A percentile compares a stretch with the other conserved stretches of the same genome.
These are phyloP conservation scores for Oreortyx pictus DNA, from an alignment of 2,797 vertebrate species.

Conservation along the genomic window DNA sequence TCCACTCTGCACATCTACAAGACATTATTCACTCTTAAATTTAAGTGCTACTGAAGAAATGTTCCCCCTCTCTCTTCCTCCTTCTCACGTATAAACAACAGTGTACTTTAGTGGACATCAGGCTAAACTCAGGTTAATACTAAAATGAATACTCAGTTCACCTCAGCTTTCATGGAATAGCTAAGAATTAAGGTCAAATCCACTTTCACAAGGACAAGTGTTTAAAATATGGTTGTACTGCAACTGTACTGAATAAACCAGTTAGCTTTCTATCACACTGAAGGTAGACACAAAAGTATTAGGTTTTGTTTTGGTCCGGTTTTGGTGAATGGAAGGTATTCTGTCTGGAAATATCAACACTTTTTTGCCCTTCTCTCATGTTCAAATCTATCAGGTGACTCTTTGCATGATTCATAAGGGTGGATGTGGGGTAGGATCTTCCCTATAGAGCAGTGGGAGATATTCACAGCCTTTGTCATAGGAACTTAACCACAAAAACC, in stretches of 20 bases:
- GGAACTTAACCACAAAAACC: not conserved
- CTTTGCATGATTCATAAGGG: not conserved
- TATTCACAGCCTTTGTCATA: not conserved
- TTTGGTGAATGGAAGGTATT: not conserved
- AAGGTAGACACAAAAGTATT: not conserved
- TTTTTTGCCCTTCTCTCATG: not conserved
- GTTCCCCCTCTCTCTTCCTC: not conserved
- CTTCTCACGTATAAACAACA: not conserved
- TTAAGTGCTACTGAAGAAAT: not conserved
- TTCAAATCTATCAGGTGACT: not conserved
- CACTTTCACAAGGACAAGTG: not conserved
- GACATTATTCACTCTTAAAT: conserved; percentile 18
- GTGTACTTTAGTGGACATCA: not conserved
- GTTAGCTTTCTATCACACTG: not conserved
- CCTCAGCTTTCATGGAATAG: not conserved
- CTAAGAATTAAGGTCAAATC: not conserved
- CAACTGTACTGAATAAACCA: not conserved
- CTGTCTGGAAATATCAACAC: not conserved
- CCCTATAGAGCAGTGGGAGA: not conserved
- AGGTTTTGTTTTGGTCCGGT: too few relatives aligned
- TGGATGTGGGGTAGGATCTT: not conserved
- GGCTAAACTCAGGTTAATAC: not conserved
- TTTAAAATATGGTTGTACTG: not conserved
- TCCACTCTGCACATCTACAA: not conserved
- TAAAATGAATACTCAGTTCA: not conserved